These are phyloP conservation scores for Noctua pronuba DNA, from an alignment of 2,888 invertebrate genomes.

Conservation along the genomic window DNA sequence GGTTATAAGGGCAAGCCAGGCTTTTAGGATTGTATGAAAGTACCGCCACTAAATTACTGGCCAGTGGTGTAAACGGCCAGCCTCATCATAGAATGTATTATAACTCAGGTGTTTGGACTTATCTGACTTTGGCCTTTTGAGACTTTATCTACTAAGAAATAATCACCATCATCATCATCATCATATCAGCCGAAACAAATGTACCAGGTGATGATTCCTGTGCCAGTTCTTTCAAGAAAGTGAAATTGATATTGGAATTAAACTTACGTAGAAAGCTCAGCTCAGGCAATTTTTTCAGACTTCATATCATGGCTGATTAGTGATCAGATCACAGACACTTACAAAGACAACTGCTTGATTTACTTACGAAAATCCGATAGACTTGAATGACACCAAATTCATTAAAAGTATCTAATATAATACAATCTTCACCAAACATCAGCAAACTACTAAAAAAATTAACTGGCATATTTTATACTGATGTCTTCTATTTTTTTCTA, in stretches of 20 bases:
- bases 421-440: not conserved
- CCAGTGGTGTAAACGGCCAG: not conserved
- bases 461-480: not conserved
- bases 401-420: too few relatives aligned
- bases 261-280: not conserved
- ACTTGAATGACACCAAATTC: not conserved
- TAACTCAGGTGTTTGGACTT: not conserved
- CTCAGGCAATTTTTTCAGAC: not conserved
- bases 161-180: not conserved
- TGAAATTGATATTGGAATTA: not conserved
- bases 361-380: not conserved
- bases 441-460: not conserved
- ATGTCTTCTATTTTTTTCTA: not conserved
- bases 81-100: too few relatives aligned
- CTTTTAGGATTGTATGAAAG: too few relatives aligned
- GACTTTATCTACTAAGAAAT: not conserved
- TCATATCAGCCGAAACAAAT: not conserved
- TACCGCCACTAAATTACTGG: too few relatives aligned
- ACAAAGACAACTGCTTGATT: not conserved
- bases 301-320: not conserved
- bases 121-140: not conserved
- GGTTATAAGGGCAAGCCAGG: too few relatives aligned
- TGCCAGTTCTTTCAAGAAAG: not conserved
- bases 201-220: not conserved
- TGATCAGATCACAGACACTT: not conserved